phyloP scores from a whole-genome alignment of 2,113 vertebrate species.

The Hemicordylus capensis region DNA sequence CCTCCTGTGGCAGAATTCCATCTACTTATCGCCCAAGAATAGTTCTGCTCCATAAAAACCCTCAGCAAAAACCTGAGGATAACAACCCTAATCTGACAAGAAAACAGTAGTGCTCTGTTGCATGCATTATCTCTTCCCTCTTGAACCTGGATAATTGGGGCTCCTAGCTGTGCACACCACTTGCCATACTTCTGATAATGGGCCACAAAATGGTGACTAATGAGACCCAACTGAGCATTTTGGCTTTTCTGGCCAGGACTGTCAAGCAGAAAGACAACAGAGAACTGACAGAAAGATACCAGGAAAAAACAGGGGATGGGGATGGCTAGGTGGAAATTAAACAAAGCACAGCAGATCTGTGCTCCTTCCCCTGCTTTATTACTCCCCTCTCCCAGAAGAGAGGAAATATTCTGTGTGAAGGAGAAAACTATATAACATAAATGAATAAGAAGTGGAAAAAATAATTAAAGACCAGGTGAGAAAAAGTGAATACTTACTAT shows the following conservation, averaged over 20 bases:
- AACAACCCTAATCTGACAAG: not conserved
- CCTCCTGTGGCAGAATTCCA: not conserved
- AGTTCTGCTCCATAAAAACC: not conserved
- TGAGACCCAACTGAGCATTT: not conserved
- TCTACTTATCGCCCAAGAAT: not conserved
- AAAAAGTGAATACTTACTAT: conserved; percentile 85
- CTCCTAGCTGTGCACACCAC: not conserved
- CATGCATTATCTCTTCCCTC: not conserved
- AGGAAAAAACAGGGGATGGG: too few species aligned
- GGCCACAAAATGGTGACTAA: conserved; percentile 7
- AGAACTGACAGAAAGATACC: not conserved
- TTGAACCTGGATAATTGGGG: not conserved
- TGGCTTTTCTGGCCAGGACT: conserved; percentile 16
- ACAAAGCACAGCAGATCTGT: not conserved
- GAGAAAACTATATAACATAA: not conserved
- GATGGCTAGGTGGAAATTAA: not conserved
- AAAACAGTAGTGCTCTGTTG: conserved; percentile 3
- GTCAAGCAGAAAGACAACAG: conserved; percentile 14
- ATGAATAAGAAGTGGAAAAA: not conserved
- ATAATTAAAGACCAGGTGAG: conserved; percentile 1
- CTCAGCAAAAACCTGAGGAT: not conserved
- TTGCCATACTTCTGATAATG: not conserved
- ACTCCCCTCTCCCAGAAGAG: not conserved
- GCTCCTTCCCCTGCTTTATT: not conserved
- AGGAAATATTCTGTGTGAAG: not conserved